These are phyloP conservation scores for Lordiphosa fenestrarum DNA, from an alignment of 2,888 invertebrate genomes.

Conservation along the genomic window DNA sequence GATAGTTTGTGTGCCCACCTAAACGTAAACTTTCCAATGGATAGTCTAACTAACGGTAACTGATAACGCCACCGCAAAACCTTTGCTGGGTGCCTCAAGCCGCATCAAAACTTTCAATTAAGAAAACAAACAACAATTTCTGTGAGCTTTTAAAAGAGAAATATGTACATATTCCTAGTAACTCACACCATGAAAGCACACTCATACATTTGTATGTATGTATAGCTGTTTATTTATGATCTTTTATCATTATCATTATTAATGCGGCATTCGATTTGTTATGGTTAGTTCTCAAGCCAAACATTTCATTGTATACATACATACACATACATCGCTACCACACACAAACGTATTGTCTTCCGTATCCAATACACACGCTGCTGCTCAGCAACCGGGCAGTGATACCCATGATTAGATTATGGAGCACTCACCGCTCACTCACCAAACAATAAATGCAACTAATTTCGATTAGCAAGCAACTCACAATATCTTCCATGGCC, in stretches of 20 bases:
- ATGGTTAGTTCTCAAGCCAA: not conserved
- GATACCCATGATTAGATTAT: conserved; percentile 33
- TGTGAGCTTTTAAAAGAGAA: too few species aligned
- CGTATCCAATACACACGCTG: conserved; percentile 13
- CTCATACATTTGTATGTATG: conserved; percentile 1
- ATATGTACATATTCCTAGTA: too few species aligned
- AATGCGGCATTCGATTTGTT: too few species aligned
- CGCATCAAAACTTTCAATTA: too few species aligned
- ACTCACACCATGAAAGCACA: not conserved
- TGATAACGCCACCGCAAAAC: too few species aligned
- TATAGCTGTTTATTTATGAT: conserved; percentile 4
- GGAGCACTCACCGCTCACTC: not conserved
- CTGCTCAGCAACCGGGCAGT: conserved; percentile 30
- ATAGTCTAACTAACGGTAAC: too few species aligned
- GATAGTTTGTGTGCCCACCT: too few species aligned
- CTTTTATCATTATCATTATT: not conserved
- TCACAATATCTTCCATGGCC: conserved; percentile 51
- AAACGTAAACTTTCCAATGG: too few species aligned
- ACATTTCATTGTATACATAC: not conserved
- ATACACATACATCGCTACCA: not conserved
- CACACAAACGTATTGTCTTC: not conserved
- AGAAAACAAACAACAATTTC: too few species aligned
- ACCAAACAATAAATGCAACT: not conserved
- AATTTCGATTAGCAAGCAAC: conserved; percentile 29
- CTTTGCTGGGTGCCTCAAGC: too few species aligned